Percentiles rank a stretch among this genome's conserved stretches.
Conservation (phyloP, 1,140 invertebrate genomes). For the Plectus sambesii region DNA sequence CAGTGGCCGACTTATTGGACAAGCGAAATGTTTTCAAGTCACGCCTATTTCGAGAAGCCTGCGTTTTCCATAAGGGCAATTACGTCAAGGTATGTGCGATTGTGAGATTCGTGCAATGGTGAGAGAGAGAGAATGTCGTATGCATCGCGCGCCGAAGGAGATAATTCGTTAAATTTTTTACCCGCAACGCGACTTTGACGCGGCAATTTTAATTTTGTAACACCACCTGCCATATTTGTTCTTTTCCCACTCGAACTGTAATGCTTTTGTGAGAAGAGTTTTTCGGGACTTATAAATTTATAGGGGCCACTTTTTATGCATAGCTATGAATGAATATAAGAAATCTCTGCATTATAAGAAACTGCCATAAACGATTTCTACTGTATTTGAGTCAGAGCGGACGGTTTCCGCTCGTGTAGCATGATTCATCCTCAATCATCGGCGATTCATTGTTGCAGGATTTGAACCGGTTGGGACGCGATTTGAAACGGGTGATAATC, state of each 20-base stretch:
- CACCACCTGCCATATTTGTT: not conserved
- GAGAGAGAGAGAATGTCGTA: no score
- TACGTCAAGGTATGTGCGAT: conserved; percentile 81
- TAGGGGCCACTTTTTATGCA: no score
- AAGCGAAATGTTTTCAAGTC: conserved; percentile 81
- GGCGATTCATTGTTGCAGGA: conserved; percentile 56
- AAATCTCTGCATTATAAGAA: conserved; percentile 1
- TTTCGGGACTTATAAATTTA: no score
- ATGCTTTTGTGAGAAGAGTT: no score
- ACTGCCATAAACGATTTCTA: not conserved
- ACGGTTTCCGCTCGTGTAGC: no score
- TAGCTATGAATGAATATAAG: no score
- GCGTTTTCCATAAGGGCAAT: conserved; percentile 97
- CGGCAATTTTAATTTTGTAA: conserved; percentile 8
- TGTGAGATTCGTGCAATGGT: no score
- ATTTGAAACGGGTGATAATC: conserved; percentile 90
- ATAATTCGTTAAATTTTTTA: no score
- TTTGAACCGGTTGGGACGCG: conserved; percentile 86
- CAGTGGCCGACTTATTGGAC: conserved; percentile 93
- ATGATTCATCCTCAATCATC: no score
- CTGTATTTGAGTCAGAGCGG: no score
- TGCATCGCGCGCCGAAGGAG: no score
- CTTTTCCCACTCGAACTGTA: not conserved
- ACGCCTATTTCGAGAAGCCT: conserved; percentile 94
- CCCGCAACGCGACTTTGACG: conserved; percentile 8